Evolutionary conservation across 2,888 invertebrate genomes (phyloP), one percentile per base, ranked within the genome.

Genomic region (Tanaodytes sp.): DNA sequence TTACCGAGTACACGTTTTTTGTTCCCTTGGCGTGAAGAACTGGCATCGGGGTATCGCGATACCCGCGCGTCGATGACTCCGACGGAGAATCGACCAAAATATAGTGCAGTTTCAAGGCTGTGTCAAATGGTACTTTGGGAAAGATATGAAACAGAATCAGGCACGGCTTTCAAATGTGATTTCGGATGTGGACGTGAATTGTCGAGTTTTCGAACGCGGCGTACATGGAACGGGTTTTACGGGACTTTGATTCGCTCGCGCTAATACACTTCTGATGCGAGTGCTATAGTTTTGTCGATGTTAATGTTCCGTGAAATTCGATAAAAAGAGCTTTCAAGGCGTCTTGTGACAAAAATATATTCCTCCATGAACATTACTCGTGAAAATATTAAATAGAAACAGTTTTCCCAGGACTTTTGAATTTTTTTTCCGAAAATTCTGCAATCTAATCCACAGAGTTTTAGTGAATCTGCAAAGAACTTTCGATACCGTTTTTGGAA

Each of bases 271-370:
- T 51, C 51, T 61, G 45, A 61, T 52, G 39, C 40, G 43, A 12
- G 16, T 16, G 27, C 16, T 45, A 36, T 39, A 52, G 51, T 43
- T 45, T 18, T 37, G 61, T 43, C 37, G 31, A 23, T 23, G 52
- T 45, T 61, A 52, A 61, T 61, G 61, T 61, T 61, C 52, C 61
- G 52, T 61, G 18, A 61, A 61, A 61, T 61, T 49, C 37, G 52
- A 61, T 49, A 49, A 31, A 20, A 33, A 42, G 40, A 42, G 42
- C 33, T 59, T 48, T 31, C 19, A 15, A 39, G 19, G 33, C 15
- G 12, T 20, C 12, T n/a, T n/a, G n/a, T n/a, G n/a, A n/a, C n/a
- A n/a, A n/a, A n/a, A n/a, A n/a, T n/a, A n/a, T n/a, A n/a, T n/a
- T n/a, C n/a, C n/a, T n/a, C n/a, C n/a, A n/a, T n/a, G n/a, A n/a